Base-by-base conservation (phyloP, 1,140 invertebrate species). In the Camponotus pennsylvanicus region DNA sequence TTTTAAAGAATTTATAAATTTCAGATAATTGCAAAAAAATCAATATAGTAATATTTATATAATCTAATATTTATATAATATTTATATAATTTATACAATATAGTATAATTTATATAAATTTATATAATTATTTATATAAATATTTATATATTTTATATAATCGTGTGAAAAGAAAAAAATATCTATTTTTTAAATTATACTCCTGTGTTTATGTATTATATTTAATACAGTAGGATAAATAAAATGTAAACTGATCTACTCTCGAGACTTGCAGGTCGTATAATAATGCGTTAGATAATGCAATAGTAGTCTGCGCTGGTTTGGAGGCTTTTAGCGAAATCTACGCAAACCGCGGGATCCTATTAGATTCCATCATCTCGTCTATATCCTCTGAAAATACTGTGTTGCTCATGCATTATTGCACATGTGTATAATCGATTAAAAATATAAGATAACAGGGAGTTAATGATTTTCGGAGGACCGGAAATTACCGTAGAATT, bases 201-300 rank as follows among this genome's bases (percentile, higher is more conserved):
- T 8, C 11, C 8, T n/a, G n/a, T 0, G 49, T 52, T 52, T 7
- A 32, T 9, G 18, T 78, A 49, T 34, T 66, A 3, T 13, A 11
- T n/a, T 6, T 3, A 49, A 40, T 15, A 37, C 18, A 7, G 15
- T n/a, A n/a, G 3, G 34, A 70, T 80, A 80, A 80, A 80, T 67
- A 80, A 80, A 57, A 57, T 80, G 9, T 52, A 55, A n/a, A 7
- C 37, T 8, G n/a, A 40, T 55, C 63, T 70, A 57, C 15, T 1
- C 64, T 32, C 45, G 37, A 52, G 15, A 70, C 64, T 37, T 45
- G 27, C 27, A 45, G 64, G 37, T 76, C 76, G 70, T 69, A 76
- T 83, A 76, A 73, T 83, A 83, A 75, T 83, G 55, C 57, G 42
- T 83, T 63, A 76, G 70, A 73, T 76, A 76, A 83, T 83, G 59